phyloP scores from a whole-genome alignment of 2,113 vertebrate genomes.

The Psittacara wagleri region DNA sequence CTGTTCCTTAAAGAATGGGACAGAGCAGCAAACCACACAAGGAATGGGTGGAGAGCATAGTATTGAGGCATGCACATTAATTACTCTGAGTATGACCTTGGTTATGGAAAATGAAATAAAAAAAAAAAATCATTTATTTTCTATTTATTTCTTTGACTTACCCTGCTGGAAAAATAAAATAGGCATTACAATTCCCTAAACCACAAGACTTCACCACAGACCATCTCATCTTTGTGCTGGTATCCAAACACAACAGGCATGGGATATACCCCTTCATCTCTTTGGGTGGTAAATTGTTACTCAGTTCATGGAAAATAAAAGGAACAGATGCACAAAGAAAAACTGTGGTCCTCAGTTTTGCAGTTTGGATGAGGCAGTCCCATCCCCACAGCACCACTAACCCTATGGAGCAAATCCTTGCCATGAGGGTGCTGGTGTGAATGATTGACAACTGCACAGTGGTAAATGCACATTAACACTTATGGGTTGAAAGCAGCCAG shows the following conservation, averaged over 20 bases:
- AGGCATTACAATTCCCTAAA: constrained; percentile 66
- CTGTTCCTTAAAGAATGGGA: neutral
- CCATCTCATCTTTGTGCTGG: constrained; percentile 46
- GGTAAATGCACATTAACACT: constrained; percentile 29
- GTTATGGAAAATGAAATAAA: constrained; percentile 53
- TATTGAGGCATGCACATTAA: constrained; percentile 25
- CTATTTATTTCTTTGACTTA: constrained; percentile 62
- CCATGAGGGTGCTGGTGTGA: constrained; percentile 2
- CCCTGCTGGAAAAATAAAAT: constrained; percentile 60
- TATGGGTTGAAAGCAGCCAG: neutral
- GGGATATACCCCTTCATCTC: constrained; percentile 68
- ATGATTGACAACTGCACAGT: neutral
- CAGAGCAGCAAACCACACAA: constrained; percentile 9
- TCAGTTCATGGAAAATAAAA: constrained; percentile 60
- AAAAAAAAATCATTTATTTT: neutral
- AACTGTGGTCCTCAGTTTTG: neutral
- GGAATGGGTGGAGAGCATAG: neutral
- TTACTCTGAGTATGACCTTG: constrained; percentile 6
- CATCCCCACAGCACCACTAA: neutral
- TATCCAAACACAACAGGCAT: constrained; percentile 56
- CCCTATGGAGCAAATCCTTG: neutral
- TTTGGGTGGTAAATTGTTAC: constrained; percentile 72
- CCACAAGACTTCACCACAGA: constrained; percentile 65
- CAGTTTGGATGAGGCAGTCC: constrained; percentile 40
- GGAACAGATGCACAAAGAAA: constrained; percentile 57